A percentile compares a stretch with the other conserved stretches of the same genome.
Conservation (phyloP, 2,888 invertebrate genomes). For the Catocala nupta region DNA sequence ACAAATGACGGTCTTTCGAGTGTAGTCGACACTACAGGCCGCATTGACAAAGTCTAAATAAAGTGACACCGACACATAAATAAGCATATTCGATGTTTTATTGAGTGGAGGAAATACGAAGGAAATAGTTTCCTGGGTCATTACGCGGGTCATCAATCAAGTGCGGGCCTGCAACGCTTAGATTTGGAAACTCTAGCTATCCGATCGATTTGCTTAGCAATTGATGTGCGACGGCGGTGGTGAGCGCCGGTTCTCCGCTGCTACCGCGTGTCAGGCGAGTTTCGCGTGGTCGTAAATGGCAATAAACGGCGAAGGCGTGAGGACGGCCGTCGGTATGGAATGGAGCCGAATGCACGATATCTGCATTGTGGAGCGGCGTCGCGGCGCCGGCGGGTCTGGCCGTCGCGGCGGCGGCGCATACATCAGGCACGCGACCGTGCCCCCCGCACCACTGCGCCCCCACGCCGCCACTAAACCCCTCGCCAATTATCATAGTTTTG, state of each 20-base stretch:
- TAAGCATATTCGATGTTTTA: slow-evolving; percentile 86
- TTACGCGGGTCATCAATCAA: slow-evolving; percentile 85
- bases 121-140: slow-evolving; percentile 86
- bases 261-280: slow-evolving; percentile 29
- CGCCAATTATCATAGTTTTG: slow-evolving; percentile 77
- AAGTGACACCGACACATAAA: slow-evolving; percentile 82
- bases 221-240: slow-evolving; percentile 43
- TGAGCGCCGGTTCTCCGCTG: slow-evolving; percentile 13
- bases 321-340: slow-evolving; percentile 61
- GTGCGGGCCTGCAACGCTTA: slow-evolving; percentile 65
- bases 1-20: slow-evolving; percentile 84
- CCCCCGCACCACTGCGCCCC: slow-evolving; percentile 44
- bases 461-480: slow-evolving; percentile 52
- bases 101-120: slow-evolving; percentile 85
- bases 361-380: slow-evolving; percentile 82
- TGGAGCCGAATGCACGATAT: slow-evolving; percentile 78
- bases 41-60: slow-evolving; percentile 84
- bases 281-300: slow-evolving; percentile 67
- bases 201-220: slow-evolving; percentile 59
- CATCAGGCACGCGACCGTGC: slow-evolving; percentile 82
- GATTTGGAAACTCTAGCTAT: slow-evolving; percentile 62
- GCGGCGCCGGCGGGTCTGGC: slow-evolving; percentile 84
- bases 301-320: slow-evolving; percentile 63
- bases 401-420: slow-evolving; percentile 85
- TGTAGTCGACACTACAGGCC: slow-evolving; percentile 78